Conservation (phyloP, 2,797 vertebrate genomes). For the Yasuhikotakia modesta region DNA sequence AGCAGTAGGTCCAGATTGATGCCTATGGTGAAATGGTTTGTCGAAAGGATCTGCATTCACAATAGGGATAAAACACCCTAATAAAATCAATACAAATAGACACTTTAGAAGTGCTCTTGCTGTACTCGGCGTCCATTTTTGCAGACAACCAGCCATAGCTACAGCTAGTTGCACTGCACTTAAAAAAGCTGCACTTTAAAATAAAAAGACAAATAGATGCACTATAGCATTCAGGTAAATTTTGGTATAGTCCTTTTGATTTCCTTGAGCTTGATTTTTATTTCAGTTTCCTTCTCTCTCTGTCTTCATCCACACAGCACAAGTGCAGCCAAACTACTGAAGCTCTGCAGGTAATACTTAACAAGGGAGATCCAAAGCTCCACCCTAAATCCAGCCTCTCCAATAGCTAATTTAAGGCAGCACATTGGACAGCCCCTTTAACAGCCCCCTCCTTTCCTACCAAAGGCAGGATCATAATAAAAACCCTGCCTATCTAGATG, state of each 20-base stretch:
- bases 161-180: constrained; percentile 75
- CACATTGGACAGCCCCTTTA: constrained; percentile 72
- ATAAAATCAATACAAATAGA: constrained; percentile 66
- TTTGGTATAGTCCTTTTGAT: constrained; percentile 46
- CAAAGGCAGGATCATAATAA: constrained; percentile 26
- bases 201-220: constrained; percentile 57
- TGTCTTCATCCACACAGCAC: constrained; percentile 60
- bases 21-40: constrained; percentile 68
- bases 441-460: constrained; percentile 54
- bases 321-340: constrained; percentile 75
- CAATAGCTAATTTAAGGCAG: constrained; percentile 81
- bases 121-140: constrained; percentile 66
- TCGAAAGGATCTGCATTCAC: constrained; percentile 71
- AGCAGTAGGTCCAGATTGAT: constrained; percentile 70
- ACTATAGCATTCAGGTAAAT: constrained; percentile 55
- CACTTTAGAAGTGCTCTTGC: constrained; percentile 64
- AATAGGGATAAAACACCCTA: constrained; percentile 65
- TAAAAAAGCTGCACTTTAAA: constrained; percentile 16
- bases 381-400: constrained; percentile 78
- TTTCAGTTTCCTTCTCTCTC: constrained; percentile 37
- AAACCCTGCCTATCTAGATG: background rate
- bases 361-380: constrained; percentile 74
- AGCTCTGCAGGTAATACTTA: constrained; percentile 83
- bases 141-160: constrained; percentile 81
- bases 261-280: constrained; percentile 20